Evolutionary conservation across 2,797 vertebrate species (phyloP).

Genomic region (Pangasius mekongensis): DNA sequence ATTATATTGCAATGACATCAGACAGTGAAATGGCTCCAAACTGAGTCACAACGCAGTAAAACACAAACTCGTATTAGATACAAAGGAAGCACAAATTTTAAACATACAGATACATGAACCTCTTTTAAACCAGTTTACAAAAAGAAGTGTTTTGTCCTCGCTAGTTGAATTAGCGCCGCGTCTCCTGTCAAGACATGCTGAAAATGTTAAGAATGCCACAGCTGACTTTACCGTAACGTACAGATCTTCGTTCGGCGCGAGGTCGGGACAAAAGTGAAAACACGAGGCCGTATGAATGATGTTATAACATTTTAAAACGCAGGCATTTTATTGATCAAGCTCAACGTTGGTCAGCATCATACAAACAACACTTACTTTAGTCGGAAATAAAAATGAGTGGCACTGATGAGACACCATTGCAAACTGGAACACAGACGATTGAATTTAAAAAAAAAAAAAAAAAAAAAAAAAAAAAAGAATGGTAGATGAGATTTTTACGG

Average conservation of each 20-base stretch:
- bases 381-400: neutral
- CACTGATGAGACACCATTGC: slow-evolving; percentile 9
- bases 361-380: slow-evolving; percentile 20
- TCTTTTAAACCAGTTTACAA: neutral
- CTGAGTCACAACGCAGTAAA: neutral
- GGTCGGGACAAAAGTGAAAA: slow-evolving; percentile 57
- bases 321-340: slow-evolving; percentile 64
- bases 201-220: neutral
- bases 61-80: neutral
- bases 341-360: slow-evolving; percentile 55
- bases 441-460: neutral
- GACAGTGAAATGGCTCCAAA: neutral
- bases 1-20: slow-evolving; percentile 55
- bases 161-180: neutral
- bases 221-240: slow-evolving; percentile 21
- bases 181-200: neutral
- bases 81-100: neutral
- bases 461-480: neutral
- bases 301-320: slow-evolving; percentile 50
- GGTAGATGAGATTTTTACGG: neutral
- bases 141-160: neutral
- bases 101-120: neutral
- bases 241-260: neutral
- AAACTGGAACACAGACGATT: slow-evolving; percentile 4
- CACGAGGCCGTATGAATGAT: slow-evolving; percentile 58